A percentile compares a stretch with the other conserved stretches of the same genome.
These are phyloP conservation scores for Enoplosus armatus DNA, from an alignment of 2,797 vertebrate genomes.

Conservation along the genomic window DNA sequence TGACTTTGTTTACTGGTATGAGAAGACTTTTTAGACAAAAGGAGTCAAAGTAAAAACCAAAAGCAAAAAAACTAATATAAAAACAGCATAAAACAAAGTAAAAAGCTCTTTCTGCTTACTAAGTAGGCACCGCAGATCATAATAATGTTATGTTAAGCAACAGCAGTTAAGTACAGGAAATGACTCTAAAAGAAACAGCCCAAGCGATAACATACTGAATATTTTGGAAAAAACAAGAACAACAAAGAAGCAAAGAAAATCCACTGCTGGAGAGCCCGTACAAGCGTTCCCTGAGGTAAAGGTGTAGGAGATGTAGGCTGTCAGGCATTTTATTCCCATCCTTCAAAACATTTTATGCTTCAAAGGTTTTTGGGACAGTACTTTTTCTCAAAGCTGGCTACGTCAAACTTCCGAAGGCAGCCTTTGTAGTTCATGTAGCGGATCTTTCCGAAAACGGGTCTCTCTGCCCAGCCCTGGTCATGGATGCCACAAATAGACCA, in stretches of 20 bases:
- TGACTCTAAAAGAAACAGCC: not conserved
- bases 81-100: not conserved
- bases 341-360: not conserved
- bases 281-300: constrained; percentile 26
- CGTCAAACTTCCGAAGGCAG: constrained; percentile 92
- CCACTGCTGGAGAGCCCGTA: not conserved
- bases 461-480: constrained; percentile 91
- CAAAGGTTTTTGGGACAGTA: constrained; percentile 73
- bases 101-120: not conserved
- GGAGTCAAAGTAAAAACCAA: not conserved
- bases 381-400: constrained; percentile 86
- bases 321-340: constrained; percentile 8
- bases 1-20: not conserved
- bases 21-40: not conserved
- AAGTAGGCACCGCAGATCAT: not conserved
- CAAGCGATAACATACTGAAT: not conserved
- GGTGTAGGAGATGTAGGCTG: not conserved
- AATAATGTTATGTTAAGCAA: not conserved
- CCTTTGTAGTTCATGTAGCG: constrained; percentile 95
- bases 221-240: constrained; percentile 2
- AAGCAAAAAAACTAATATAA: not conserved
- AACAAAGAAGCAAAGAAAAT: constrained; percentile 1
- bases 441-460: constrained; percentile 90
- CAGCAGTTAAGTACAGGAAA: not conserved
- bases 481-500: constrained; percentile 94